Conservation (phyloP, 2,888 invertebrate genomes). For the Leptodirus hochenwartii region DNA sequence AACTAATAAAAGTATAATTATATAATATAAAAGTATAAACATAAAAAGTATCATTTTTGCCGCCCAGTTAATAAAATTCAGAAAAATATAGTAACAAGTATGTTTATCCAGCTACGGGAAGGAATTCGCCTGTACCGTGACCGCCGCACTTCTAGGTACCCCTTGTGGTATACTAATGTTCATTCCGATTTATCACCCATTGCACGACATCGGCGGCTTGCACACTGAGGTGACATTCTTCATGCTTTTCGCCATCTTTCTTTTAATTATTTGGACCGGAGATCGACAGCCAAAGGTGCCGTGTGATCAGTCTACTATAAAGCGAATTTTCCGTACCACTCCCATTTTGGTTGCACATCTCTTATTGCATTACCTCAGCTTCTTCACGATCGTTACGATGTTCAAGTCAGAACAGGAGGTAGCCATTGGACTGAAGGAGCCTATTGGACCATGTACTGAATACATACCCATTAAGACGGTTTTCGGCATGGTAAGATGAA, state of each 20-base stretch:
- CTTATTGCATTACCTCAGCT: constrained; percentile 42
- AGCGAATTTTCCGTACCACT: constrained; percentile 19
- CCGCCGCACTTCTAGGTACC: constrained; percentile 47
- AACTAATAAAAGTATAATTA: too few species aligned
- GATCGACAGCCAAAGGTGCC: constrained; percentile 31
- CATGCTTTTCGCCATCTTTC: constrained; percentile 40
- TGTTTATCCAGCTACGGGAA: constrained; percentile 27
- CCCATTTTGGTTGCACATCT: constrained; percentile 30
- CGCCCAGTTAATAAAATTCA: neutral
- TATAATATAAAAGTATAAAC: too few species aligned
- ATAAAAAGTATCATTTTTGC: too few species aligned
- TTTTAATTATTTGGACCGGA: constrained; percentile 38
- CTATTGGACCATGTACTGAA: constrained; percentile 52
- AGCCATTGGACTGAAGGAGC: constrained; percentile 54
- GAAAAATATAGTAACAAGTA: neutral
- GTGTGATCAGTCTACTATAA: constrained; percentile 12
- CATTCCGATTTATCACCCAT: constrained; percentile 54
- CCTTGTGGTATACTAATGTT: constrained; percentile 56
- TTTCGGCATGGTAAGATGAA: constrained; percentile 40
- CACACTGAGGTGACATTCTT: constrained; percentile 58
- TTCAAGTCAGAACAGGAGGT: constrained; percentile 47
- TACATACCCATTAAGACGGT: constrained; percentile 39
- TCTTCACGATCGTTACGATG: constrained; percentile 40
- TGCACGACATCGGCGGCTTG: constrained; percentile 48
- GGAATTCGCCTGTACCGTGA: constrained; percentile 34